phyloP scores from a whole-genome alignment of 2,888 invertebrate genomes.

The Oscheius sp. region DNA sequence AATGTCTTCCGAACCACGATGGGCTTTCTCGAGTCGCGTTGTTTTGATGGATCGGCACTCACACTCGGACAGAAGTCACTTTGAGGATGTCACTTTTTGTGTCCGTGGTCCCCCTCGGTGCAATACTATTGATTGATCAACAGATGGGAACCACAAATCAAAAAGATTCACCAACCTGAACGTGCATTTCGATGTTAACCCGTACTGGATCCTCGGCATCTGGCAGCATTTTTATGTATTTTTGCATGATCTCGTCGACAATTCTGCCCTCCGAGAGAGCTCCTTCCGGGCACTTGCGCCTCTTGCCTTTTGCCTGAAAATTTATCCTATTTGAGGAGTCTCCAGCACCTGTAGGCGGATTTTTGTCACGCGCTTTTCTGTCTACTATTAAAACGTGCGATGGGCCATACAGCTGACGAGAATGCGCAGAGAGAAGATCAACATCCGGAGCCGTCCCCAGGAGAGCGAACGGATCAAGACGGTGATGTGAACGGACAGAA shows the following conservation, averaged over 20 bases:
- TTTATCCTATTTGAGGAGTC: constrained; percentile 1
- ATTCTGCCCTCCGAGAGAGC: constrained; percentile 65
- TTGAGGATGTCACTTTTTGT: constrained; percentile 26
- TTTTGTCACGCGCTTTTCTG: constrained; percentile 11
- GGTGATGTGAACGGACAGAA: background rate
- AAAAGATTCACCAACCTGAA: constrained; percentile 56
- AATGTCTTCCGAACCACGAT: constrained; percentile 18
- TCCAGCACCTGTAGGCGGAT: background rate
- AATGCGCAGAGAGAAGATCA: background rate
- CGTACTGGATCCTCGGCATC: constrained; percentile 65
- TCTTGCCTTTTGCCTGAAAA: constrained; percentile 53
- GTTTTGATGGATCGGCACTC: constrained; percentile 29
- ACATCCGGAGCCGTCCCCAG: background rate
- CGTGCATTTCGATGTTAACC: constrained; percentile 67
- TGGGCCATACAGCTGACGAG: constrained; percentile 10
- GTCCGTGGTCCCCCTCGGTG: background rate
- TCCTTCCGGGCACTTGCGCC: constrained; percentile 66
- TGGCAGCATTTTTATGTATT: constrained; percentile 70
- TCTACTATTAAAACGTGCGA: constrained; percentile 13
- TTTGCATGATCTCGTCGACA: constrained; percentile 60
- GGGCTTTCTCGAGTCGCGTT: constrained; percentile 25
- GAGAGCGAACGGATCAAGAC: background rate
- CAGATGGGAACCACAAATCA: background rate
- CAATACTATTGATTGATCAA: background rate
- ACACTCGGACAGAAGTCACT: constrained; percentile 24